Conservation (phyloP, 2,113 vertebrate species). For the Chlamydotis undulata region DNA sequence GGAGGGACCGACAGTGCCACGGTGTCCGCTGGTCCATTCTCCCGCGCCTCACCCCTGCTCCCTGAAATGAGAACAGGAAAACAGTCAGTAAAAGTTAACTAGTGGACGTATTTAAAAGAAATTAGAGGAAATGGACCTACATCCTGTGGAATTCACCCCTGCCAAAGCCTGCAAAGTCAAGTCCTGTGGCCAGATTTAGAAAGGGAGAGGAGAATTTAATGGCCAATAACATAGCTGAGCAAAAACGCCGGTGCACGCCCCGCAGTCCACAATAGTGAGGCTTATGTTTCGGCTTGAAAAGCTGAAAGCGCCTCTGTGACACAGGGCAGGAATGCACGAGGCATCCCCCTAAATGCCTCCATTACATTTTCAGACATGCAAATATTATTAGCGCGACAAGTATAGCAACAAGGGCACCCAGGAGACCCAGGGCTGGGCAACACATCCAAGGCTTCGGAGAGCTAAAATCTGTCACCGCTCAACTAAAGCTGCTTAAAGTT, state of each 20-base stretch:
- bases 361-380: background rate
- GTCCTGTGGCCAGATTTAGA: background rate
- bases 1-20: rapidly evolving
- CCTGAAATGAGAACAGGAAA: constrained; percentile 41
- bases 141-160: constrained; percentile 52
- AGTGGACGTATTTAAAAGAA: constrained; percentile 31
- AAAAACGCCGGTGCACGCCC: background rate
- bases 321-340: background rate
- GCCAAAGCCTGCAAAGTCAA: background rate
- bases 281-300: background rate
- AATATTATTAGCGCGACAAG: background rate
- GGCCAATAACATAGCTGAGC: background rate
- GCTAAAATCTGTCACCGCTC: background rate
- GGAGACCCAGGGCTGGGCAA: background rate
- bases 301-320: background rate
- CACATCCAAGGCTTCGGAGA: background rate
- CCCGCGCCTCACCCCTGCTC: background rate
- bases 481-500: background rate
- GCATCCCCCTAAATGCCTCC: background rate
- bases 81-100: constrained; percentile 40
- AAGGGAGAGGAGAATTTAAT: background rate
- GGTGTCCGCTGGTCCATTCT: background rate
- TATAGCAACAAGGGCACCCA: background rate
- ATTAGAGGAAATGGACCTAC: constrained; percentile 58
- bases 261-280: background rate